Conservation (phyloP, 2,888 invertebrate genomes). For the Physocephala rufipes region DNA sequence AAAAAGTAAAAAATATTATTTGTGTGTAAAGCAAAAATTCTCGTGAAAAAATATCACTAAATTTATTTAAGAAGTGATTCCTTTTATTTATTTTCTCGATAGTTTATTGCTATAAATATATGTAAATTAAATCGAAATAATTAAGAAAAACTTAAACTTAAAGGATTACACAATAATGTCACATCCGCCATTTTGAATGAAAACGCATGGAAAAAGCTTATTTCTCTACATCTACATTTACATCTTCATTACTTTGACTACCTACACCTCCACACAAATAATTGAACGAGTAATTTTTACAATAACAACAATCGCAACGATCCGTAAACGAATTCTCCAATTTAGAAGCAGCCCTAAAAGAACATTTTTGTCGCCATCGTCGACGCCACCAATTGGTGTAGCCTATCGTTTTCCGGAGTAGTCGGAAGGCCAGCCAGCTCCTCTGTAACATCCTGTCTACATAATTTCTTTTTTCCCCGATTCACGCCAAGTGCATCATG, state of each 20-base stretch:
- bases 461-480: constrained; percentile 18
- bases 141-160: constrained; percentile 24
- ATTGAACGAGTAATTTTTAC: background rate
- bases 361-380: constrained; percentile 26
- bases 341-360: constrained; percentile 18
- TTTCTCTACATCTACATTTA: constrained; percentile 29
- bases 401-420: constrained; percentile 19
- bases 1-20: background rate
- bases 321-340: constrained; percentile 9
- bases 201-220: constrained; percentile 44
- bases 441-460: background rate
- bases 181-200: constrained; percentile 59
- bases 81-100: too few species aligned
- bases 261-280: constrained; percentile 14
- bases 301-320: constrained; percentile 31
- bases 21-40: too few species aligned
- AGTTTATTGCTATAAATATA: background rate
- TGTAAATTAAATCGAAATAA: background rate
- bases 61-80: background rate
- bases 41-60: background rate
- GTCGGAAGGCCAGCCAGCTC: background rate
- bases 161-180: constrained; percentile 55
- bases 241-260: constrained; percentile 9
- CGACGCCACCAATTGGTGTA: constrained; percentile 20
- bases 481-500: too few species aligned